These are phyloP conservation scores for Oncorhynchus mykiss DNA, from an alignment of 2,113 vertebrate species.

Conservation along the genomic window DNA sequence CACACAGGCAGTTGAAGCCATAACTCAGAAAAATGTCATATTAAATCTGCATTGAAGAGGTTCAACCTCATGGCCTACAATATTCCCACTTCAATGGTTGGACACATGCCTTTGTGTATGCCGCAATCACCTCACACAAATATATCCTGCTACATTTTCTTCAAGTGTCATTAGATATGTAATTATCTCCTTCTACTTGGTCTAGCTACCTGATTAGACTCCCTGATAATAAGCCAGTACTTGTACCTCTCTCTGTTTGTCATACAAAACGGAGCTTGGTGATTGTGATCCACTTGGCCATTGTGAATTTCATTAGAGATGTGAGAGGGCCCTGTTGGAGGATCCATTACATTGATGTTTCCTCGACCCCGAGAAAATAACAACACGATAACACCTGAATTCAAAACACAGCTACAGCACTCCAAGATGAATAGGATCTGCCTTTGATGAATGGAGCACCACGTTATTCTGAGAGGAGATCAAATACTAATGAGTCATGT, in stretches of 20 bases:
- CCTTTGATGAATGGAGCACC: background rate
- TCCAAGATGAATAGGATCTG: background rate
- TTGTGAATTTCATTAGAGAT: slow-evolving; percentile 28
- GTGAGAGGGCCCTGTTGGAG: slow-evolving; percentile 6
- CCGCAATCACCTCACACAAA: background rate
- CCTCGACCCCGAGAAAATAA: slow-evolving; percentile 20
- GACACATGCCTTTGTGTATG: background rate
- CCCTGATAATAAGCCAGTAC: background rate
- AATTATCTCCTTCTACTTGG: background rate
- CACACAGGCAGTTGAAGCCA: background rate
- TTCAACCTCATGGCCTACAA: background rate
- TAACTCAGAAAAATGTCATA: background rate
- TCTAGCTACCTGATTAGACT: background rate
- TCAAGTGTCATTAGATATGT: background rate
- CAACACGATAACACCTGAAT: slow-evolving; percentile 30
- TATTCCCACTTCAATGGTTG: background rate
- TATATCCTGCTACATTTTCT: background rate
- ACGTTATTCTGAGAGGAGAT: background rate
- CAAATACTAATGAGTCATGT: slow-evolving; percentile 26
- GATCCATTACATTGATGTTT: slow-evolving; percentile 18
- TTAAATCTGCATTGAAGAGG: background rate
- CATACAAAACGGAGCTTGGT: background rate
- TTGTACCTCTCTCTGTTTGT: background rate
- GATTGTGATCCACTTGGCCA: slow-evolving; percentile 28
- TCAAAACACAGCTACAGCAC: slow-evolving; percentile 25